Conservation (phyloP, 2,797 vertebrate genomes). For the Platyrinchus mystaceus region DNA sequence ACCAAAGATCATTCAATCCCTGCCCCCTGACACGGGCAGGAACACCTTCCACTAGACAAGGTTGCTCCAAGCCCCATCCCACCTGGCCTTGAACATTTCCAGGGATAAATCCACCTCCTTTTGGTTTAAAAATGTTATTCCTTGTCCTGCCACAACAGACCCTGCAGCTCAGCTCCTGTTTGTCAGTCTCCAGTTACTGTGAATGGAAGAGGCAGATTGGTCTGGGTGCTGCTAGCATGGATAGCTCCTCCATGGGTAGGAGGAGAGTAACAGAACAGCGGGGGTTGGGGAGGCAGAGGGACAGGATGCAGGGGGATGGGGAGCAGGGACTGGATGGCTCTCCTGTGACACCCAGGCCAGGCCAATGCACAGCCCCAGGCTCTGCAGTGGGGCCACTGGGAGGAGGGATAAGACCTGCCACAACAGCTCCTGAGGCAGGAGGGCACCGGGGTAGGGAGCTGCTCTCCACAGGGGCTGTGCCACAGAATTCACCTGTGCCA, state of each 20-base stretch:
- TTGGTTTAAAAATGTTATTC: not conserved
- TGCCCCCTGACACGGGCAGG: not conserved
- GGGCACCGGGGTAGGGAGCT: not conserved
- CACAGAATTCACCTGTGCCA: not conserved
- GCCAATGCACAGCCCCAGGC: not conserved
- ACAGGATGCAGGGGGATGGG: not conserved
- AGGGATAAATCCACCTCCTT: not conserved
- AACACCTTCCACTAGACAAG: not conserved
- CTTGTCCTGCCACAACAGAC: not conserved
- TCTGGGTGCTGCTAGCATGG: not conserved
- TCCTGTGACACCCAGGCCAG: not conserved
- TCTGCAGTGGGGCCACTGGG: rapidly evolving
- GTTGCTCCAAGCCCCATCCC: not conserved
- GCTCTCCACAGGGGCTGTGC: not conserved
- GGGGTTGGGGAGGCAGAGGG: not conserved
- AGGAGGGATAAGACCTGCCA: not conserved
- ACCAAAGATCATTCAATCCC: not conserved
- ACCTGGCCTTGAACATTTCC: not conserved
- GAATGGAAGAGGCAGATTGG: rapidly evolving
- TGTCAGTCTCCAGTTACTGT: not conserved
- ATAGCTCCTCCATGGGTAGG: not conserved
- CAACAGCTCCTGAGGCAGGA: not conserved
- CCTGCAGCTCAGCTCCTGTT: not conserved
- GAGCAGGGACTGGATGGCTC: too few species aligned
- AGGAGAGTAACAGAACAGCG: not conserved